Percentiles rank a stretch among this genome's conserved stretches.
These are phyloP conservation scores for Mesorhabditis sp. DNA, from an alignment of 2,888 invertebrate species.

Conservation along the genomic window DNA sequence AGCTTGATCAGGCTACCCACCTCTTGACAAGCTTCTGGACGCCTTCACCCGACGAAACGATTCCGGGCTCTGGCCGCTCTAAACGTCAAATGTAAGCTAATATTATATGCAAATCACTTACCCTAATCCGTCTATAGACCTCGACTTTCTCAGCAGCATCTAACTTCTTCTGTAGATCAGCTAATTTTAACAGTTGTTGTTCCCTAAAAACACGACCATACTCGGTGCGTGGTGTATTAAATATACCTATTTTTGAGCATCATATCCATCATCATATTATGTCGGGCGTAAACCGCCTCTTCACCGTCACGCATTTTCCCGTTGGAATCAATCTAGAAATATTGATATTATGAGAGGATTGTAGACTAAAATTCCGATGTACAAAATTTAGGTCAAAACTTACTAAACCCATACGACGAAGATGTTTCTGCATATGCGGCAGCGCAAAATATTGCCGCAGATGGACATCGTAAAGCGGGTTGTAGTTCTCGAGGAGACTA, in stretches of 20 bases:
- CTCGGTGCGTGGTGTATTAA: not conserved
- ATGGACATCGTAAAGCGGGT: constrained; percentile 57
- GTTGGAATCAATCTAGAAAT: constrained; percentile 32
- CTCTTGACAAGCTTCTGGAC: constrained; percentile 37
- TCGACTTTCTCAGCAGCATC: constrained; percentile 55
- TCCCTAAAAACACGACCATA: constrained; percentile 22
- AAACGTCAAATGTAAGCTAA: constrained; percentile 28
- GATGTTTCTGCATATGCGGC: constrained; percentile 57
- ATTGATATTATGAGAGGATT: not conserved
- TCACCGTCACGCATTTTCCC: constrained; percentile 32
- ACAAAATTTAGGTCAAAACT: constrained; percentile 12
- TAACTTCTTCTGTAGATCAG: constrained; percentile 50
- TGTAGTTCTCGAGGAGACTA: constrained; percentile 53
- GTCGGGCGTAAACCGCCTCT: constrained; percentile 46
- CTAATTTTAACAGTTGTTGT: constrained; percentile 45
- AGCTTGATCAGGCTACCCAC: constrained; percentile 14
- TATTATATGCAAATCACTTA: not conserved
- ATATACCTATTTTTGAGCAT: constrained; percentile 48
- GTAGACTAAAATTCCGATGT: not conserved
- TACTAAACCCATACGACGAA: constrained; percentile 52
- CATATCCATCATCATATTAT: constrained; percentile 55
- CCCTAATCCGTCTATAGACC: constrained; percentile 35
- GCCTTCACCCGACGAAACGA: constrained; percentile 35
- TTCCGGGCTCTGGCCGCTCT: constrained; percentile 37
- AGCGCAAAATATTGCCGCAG: constrained; percentile 54